Evolutionary conservation across 2,113 vertebrate species (phyloP).

Genomic region (Mionectes macconnelli): DNA sequence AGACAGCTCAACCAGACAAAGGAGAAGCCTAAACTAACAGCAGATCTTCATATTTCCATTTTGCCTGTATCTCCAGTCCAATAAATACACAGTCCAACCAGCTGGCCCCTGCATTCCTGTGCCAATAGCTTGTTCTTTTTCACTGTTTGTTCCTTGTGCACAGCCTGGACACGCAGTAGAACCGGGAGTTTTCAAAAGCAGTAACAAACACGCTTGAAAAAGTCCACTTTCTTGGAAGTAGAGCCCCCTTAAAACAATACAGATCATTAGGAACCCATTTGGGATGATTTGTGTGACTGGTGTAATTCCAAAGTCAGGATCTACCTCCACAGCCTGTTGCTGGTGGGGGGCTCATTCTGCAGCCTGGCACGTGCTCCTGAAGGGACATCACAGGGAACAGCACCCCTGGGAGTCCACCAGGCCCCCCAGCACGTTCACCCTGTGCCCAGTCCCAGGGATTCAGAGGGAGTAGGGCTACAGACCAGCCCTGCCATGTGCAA

Average conservation of each 20-base stretch:
- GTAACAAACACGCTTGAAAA: not conserved
- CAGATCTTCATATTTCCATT: not conserved
- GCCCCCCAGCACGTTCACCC: not conserved
- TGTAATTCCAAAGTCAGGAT: not conserved
- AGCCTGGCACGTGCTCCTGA: fast-evolving
- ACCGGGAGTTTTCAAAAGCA: not conserved
- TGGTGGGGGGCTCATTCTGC: not conserved
- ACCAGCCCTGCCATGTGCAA: not conserved
- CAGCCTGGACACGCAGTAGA: not conserved
- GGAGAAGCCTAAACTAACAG: not conserved
- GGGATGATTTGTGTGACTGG: not conserved
- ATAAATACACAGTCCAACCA: not conserved
- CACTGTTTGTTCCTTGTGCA: not conserved
- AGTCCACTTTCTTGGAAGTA: not conserved
- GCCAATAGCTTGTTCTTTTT: not conserved
- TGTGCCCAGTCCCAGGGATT: not conserved
- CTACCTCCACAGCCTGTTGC: not conserved
- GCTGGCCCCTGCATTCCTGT: not conserved
- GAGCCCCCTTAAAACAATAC: not conserved
- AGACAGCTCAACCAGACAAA: not conserved
- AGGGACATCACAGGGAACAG: not conserved
- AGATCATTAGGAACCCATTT: fast-evolving
- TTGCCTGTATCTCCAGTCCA: not conserved
- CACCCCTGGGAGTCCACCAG: not conserved
- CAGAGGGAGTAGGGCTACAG: not conserved